These are phyloP conservation scores for Orbicella faveolata DNA, from an alignment of 64 coral and sea anemone genomes.

Conservation along the genomic window DNA sequence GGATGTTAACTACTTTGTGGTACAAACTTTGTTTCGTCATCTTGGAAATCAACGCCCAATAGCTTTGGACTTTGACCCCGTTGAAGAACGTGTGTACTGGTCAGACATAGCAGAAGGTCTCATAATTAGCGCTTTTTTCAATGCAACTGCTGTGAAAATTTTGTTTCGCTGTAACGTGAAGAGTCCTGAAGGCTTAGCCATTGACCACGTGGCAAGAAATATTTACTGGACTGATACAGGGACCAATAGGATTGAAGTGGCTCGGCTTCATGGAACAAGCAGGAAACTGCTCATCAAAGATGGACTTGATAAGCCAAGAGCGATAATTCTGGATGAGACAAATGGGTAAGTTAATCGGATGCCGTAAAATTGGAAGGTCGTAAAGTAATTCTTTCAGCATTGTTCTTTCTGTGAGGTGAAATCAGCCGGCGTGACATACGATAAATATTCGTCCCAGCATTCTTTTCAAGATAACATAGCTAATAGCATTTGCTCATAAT, in stretches of 20 bases:
- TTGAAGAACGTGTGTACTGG: slow-evolving; percentile 63
- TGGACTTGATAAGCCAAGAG: slow-evolving; percentile 46
- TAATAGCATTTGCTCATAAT: too few relatives aligned
- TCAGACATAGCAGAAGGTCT: slow-evolving; percentile 45
- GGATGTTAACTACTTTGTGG: slow-evolving; percentile 44
- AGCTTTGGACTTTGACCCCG: slow-evolving; percentile 66
- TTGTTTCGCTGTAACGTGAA: slow-evolving; percentile 27
- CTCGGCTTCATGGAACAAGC: slow-evolving; percentile 44
- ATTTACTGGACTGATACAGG: slow-evolving; percentile 80
- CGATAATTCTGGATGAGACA: slow-evolving; percentile 39
- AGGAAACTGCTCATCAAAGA: slow-evolving; percentile 36
- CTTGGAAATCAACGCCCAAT: slow-evolving; percentile 41
- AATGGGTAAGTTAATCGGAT: slow-evolving; percentile 28
- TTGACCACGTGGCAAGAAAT: slow-evolving; percentile 64
- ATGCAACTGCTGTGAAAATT: slow-evolving; percentile 41
- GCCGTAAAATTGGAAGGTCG: too few relatives aligned
- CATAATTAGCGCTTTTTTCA: slow-evolving; percentile 44
- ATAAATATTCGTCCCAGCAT: too few relatives aligned
- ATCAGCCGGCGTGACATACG: too few relatives aligned
- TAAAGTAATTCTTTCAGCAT: too few relatives aligned
- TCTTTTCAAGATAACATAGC: too few relatives aligned
- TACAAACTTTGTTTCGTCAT: slow-evolving; percentile 21
- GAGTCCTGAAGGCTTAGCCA: slow-evolving; percentile 48
- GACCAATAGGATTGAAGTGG: slow-evolving; percentile 55
- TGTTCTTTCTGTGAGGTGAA: too few relatives aligned